These are phyloP conservation scores for Ceratina calcarata DNA, from an alignment of 1,140 invertebrate genomes.

Conservation along the genomic window DNA sequence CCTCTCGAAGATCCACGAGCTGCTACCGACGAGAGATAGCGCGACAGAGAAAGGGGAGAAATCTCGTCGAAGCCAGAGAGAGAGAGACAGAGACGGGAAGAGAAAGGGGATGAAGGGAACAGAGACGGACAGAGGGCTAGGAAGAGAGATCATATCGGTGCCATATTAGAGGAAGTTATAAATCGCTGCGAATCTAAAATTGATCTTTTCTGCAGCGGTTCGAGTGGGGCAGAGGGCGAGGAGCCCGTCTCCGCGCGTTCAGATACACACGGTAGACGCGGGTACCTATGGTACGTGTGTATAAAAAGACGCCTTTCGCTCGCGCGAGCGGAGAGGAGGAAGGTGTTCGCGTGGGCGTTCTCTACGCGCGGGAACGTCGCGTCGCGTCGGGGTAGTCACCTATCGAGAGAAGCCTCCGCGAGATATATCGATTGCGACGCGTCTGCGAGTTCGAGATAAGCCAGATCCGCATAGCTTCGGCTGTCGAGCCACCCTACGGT, in stretches of 20 bases:
- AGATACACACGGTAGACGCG: not conserved
- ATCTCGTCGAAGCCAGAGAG: not conserved
- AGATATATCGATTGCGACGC: constrained; percentile 78
- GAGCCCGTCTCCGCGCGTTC: constrained; percentile 13
- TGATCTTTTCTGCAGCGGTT: constrained; percentile 78
- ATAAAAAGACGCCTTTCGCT: constrained; percentile 8
- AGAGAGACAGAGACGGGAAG: not conserved
- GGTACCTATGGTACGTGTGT: too few species aligned
- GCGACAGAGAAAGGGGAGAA: not conserved
- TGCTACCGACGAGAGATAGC: not conserved
- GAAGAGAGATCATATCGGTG: constrained; percentile 73
- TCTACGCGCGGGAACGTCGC: constrained; percentile 42
- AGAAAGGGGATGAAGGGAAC: not conserved
- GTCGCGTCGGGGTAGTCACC: constrained; percentile 47
- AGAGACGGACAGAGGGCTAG: constrained; percentile 34
- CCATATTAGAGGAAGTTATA: constrained; percentile 81
- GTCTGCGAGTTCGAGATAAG: constrained; percentile 79
- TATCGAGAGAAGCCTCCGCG: constrained; percentile 67
- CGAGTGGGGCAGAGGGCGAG: constrained; percentile 32
- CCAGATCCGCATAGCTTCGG: constrained; percentile 66
- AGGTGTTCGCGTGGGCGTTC: constrained; percentile 26
- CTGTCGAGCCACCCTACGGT: constrained; percentile 56
- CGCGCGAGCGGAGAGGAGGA: constrained; percentile 31
- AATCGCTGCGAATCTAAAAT: constrained; percentile 81
- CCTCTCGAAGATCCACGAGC: constrained; percentile 53